Evolutionary conservation across 2,797 vertebrate species (phyloP), one percentile per base, ranked within the genome.

Genomic region (Acipenser transmontanus): DNA sequence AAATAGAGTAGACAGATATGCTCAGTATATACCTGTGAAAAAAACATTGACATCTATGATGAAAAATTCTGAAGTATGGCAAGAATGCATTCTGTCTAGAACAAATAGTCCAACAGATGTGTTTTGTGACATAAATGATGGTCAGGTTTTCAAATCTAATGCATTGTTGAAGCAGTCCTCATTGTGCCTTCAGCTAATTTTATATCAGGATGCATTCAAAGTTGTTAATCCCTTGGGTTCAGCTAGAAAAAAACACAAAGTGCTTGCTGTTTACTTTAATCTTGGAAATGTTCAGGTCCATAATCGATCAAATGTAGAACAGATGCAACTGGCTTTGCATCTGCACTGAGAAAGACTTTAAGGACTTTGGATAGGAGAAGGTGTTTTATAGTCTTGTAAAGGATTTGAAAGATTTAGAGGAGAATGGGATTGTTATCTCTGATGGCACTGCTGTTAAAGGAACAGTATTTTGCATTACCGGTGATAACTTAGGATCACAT

Each of bases 181-280:
- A 64, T 64, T 6, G 14, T 64, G 13, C 20, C 20, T 34, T 4
- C 20, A 34, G 20, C 20, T 34, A 34, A 34, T 34, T 34, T 34
- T 34, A 34, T 52, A 50, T 52, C 63, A 64, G 13, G 63, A 64
- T 64, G 63, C 8, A 11, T 64, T 51, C 51, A 50, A 64, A 10
- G 63, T 52, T 8, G 63, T 64, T 12, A 52, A 64, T n/a, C 63
- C 63, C 2, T 14, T 64, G 8, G 63, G 1, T 17, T 17, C 17
- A 34, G 20, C 20, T 34, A 34, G 20, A 34, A 34, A 34, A 34
- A 34, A 34, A 34, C 20, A 34, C 20, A 34, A 34, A 34, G 20
- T 34, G 2, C 20, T 34, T 34, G 20, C 20, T 34, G 20, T 34
- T 2, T 34, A 34, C 20, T 34, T 34, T 34, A 34, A 2, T 34